phyloP scores from a whole-genome alignment of 2,888 invertebrate species.

The Apamea epomidion region DNA sequence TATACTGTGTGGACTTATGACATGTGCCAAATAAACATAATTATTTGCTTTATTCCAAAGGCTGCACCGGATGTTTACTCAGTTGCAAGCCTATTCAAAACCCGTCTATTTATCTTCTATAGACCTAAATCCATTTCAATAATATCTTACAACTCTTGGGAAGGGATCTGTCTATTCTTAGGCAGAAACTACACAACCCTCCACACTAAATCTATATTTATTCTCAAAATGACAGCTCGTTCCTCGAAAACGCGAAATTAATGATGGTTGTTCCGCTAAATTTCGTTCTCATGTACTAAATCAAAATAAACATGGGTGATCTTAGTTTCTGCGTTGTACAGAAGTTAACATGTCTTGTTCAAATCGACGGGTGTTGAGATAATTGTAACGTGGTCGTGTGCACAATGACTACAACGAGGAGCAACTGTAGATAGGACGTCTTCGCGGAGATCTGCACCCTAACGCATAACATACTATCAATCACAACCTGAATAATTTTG shows the following conservation, averaged over 20 bases:
- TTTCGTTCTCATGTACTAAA: constrained; percentile 49
- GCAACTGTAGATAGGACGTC: too few relatives aligned
- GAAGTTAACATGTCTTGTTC: neutral
- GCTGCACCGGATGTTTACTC: neutral
- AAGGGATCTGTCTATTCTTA: constrained; percentile 44
- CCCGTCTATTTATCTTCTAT: neutral
- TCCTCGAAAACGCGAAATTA: constrained; percentile 53
- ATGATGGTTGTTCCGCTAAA: constrained; percentile 49
- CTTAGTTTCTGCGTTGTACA: constrained; percentile 23
- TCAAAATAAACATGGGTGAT: constrained; percentile 47
- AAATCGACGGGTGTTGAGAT: neutral
- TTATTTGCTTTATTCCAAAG: too few relatives aligned
- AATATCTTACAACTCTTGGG: constrained; percentile 3
- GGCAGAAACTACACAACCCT: constrained; percentile 44
- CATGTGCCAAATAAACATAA: neutral
- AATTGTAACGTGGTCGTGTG: neutral
- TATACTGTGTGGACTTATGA: neutral
- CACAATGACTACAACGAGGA: neutral
- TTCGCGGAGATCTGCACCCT: too few relatives aligned
- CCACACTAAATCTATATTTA: constrained; percentile 60
- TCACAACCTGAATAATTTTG: too few relatives aligned
- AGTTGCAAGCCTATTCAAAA: neutral
- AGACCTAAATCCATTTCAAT: constrained; percentile 7
- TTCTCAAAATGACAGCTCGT: constrained; percentile 46
- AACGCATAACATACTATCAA: too few relatives aligned